These are phyloP conservation scores for Nesogale talazaci DNA, from an alignment of 2,113 vertebrate species.

Conservation along the genomic window DNA sequence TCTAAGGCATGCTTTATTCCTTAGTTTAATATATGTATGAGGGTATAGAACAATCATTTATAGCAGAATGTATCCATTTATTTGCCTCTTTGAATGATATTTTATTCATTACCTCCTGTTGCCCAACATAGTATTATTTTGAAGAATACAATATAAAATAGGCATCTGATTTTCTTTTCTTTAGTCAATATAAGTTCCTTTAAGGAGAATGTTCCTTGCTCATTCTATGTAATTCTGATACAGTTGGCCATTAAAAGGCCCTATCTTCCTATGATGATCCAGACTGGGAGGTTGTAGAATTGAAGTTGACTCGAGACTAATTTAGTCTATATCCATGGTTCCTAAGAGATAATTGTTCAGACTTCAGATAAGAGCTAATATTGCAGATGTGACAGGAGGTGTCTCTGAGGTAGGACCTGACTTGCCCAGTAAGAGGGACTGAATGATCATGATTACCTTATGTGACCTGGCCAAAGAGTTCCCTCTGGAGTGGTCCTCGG, in stretches of 20 bases:
- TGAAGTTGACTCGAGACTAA: too few species aligned
- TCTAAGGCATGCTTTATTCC: background rate
- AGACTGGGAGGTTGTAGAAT: background rate
- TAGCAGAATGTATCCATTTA: background rate
- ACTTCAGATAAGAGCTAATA: background rate
- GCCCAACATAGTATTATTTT: background rate
- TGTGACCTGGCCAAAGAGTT: background rate
- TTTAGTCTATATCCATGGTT: background rate
- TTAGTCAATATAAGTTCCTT: background rate
- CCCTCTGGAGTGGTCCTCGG: background rate
- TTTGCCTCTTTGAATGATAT: background rate
- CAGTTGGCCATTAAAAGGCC: background rate
- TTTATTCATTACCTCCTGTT: slow-evolving; percentile 33
- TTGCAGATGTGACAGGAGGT: background rate
- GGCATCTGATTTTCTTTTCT: background rate
- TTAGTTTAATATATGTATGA: background rate
- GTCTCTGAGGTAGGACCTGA: background rate
- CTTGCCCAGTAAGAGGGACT: background rate
- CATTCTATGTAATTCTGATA: background rate
- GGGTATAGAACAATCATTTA: slow-evolving; percentile 19
- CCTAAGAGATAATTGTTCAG: background rate
- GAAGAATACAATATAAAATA: background rate
- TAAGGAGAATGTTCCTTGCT: background rate
- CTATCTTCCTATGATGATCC: background rate
- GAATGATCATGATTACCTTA: too few species aligned